These are phyloP conservation scores for Strigops habroptila DNA, from an alignment of 2,113 vertebrate species.

Conservation along the genomic window DNA sequence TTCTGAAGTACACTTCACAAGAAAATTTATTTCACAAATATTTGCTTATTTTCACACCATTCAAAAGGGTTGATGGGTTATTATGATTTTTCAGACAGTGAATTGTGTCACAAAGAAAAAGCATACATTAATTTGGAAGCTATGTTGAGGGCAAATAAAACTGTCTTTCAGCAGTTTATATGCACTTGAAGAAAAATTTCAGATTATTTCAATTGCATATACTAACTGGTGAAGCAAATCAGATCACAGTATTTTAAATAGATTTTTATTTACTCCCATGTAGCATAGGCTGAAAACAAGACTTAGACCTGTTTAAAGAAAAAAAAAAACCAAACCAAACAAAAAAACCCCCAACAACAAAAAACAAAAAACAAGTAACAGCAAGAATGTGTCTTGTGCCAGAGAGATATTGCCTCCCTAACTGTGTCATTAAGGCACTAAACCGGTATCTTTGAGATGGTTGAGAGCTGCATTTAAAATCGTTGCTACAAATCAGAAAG, in stretches of 20 bases:
- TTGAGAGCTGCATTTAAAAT: not conserved
- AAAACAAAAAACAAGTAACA: not conserved
- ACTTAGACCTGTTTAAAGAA: not conserved
- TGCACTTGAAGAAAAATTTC: not conserved
- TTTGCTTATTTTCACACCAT: conserved; percentile 13
- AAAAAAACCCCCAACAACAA: not conserved
- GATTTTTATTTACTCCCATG: not conserved
- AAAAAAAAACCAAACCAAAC: not conserved
- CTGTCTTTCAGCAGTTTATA: not conserved
- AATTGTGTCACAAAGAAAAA: not conserved
- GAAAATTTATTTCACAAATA: conserved; percentile 36
- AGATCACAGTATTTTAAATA: not conserved
- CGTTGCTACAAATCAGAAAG: not conserved
- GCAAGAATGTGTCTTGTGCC: not conserved
- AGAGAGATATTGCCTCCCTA: not conserved
- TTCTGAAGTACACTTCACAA: conserved; percentile 17
- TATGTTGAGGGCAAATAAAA: not conserved
- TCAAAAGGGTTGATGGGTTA: not conserved
- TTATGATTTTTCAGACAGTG: not conserved
- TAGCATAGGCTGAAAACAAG: not conserved
- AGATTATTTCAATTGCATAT: not conserved
- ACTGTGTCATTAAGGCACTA: not conserved
- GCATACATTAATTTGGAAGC: not conserved
- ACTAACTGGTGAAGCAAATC: not conserved
- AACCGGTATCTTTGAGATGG: fast-evolving